Evolutionary conservation across 1,140 invertebrate species (phyloP), one percentile per base, ranked within the genome.

Genomic region (Eupeodes corollae): DNA sequence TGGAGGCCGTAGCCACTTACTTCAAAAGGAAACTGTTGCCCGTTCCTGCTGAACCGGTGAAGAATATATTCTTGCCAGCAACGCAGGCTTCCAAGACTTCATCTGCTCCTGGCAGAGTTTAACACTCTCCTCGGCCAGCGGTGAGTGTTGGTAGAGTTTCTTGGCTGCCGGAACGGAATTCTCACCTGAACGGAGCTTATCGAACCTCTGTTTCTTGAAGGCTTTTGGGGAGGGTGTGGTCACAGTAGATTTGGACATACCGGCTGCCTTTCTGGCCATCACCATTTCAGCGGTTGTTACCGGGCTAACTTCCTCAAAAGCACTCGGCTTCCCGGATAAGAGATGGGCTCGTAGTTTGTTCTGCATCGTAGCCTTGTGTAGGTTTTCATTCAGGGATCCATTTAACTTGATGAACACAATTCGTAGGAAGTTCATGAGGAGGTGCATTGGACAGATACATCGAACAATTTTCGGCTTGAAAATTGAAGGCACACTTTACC

Each of bases 21-120:
- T 81, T 81, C 14, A 96, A 67, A 9, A 97, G 62, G 63, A 83
- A 92, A 48, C 90, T 93, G 68, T 97, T 96, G 0, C 92, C 91
- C 13, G 91, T 96, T 0, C 92, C 92, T 14, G 92, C 93, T 67
- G 88, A 91, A 16, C 84, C 85, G 5, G 91, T 97, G 53, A 95
- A 96, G 67, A 96, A 96, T 5, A 96, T 71, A 73, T 83, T 96
- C 39, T 77, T 76, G 2, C 89, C 88, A 9, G 71, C 63, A 16
- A 83, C 69, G 50, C 91, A 86, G 14, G 81, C 79, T 46, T 86
- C 74, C 18, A 96, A 64, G 0, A 96, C 79, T 56, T 72, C 73
- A 55, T 79, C 61, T 96, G 91, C 67, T 95, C 90, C 13, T 76
- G 70, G 48, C 82, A 89, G 13, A 92, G 69, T 42, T 70, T 52